Evolutionary conservation across 2,113 vertebrate species (phyloP).

Genomic region (Falcunculus frontatus): DNA sequence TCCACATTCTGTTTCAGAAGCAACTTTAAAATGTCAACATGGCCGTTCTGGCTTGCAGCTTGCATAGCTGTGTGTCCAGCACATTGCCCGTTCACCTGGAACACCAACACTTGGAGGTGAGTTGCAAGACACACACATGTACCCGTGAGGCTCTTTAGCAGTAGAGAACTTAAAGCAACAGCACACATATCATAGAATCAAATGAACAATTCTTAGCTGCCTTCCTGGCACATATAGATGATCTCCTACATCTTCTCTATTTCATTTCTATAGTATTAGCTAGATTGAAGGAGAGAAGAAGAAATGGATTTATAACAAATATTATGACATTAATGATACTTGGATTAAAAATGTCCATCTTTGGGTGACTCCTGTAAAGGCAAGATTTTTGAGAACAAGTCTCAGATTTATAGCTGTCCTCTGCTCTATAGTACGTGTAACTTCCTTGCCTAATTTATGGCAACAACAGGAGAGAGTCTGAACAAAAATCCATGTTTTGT

Average conservation of each 20-base stretch:
- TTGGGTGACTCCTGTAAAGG: not conserved
- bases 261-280: not conserved
- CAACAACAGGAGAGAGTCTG: not conserved
- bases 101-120: not conserved
- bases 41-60: slow-evolving; percentile 97
- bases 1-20: slow-evolving; percentile 97
- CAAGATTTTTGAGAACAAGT: not conserved
- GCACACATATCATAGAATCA: not conserved
- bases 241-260: not conserved
- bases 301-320: not conserved
- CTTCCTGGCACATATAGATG: not conserved
- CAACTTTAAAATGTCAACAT: slow-evolving; percentile 95
- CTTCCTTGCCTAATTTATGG: not conserved
- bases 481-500: not conserved
- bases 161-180: not conserved
- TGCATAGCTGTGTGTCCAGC: slow-evolving; percentile 99
- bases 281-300: not conserved
- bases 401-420: not conserved
- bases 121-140: not conserved
- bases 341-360: not conserved
- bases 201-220: not conserved
- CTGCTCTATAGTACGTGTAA: not conserved
- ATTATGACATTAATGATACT: not conserved
- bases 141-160: not conserved
- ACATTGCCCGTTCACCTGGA: slow-evolving; percentile 96